Percentiles rank a stretch among this genome's conserved stretches.
Evolutionary conservation across 2,113 vertebrate species (phyloP).

Genomic region (Mus musculus): GRCm39 chr8:98487501-98488000

Average conservation of each 20-base stretch:
- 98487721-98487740: background rate
- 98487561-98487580: background rate
- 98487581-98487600: background rate
- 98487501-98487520: background rate
- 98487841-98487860: background rate
- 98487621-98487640: background rate
- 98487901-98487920: background rate
- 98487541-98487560: background rate
- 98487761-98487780: background rate
- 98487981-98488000: constrained; percentile 70
- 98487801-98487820: background rate
- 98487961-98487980: constrained; percentile 63
- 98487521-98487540: background rate
- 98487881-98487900: constrained; percentile 25
- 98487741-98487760: background rate
- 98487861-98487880: constrained; percentile 49
- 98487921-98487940: constrained; percentile 66
- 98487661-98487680: background rate
- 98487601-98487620: background rate
- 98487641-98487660: background rate
- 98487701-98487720: background rate
- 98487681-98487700: background rate
- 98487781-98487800: background rate
- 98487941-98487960: constrained; percentile 65
- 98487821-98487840: background rate